Evolutionary conservation across 64 coral and sea anemone genomes (phyloP).

Genomic region (Pocillopora damicornis): DNA sequence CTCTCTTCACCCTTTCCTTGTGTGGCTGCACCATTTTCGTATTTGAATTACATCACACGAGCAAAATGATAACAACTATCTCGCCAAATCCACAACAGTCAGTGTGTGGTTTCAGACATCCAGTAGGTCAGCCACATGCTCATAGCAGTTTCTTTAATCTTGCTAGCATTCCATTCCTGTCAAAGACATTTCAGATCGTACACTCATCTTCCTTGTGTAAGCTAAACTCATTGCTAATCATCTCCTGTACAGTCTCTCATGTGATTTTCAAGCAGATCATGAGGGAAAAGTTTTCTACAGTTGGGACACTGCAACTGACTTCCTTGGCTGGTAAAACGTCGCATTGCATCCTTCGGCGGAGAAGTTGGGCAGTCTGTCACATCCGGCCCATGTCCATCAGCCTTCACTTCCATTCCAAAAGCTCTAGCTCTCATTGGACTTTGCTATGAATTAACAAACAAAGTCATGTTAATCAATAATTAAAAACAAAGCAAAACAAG

Average conservation of each 20-base stretch:
- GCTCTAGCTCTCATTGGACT: not conserved
- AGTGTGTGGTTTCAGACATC: too few relatives aligned
- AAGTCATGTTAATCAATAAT: not conserved
- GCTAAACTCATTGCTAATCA: not conserved
- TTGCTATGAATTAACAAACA: not conserved
- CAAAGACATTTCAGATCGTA: not conserved
- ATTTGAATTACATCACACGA: not conserved
- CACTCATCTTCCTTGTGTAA: not conserved
- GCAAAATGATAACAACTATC: not conserved
- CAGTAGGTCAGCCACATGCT: too few relatives aligned
- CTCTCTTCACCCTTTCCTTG: not conserved
- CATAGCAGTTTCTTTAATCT: not conserved
- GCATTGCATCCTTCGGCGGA: not conserved
- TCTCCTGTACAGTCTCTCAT: slow-evolving; percentile 48
- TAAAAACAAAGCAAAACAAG: too few relatives aligned
- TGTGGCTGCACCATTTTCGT: too few relatives aligned
- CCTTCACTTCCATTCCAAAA: not conserved
- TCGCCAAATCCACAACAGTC: too few relatives aligned
- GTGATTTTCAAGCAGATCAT: slow-evolving; percentile 50
- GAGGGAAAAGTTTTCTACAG: slow-evolving; percentile 29
- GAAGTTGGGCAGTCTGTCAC: not conserved
- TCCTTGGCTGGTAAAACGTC: not conserved
- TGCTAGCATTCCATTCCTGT: not conserved
- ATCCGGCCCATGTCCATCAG: slow-evolving; percentile 26
- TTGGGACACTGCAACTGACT: slow-evolving; percentile 36